Evolutionary conservation across 2,888 invertebrate genomes (phyloP), one percentile per base, ranked within the genome.

Genomic region (Caradrina kadenii): DNA sequence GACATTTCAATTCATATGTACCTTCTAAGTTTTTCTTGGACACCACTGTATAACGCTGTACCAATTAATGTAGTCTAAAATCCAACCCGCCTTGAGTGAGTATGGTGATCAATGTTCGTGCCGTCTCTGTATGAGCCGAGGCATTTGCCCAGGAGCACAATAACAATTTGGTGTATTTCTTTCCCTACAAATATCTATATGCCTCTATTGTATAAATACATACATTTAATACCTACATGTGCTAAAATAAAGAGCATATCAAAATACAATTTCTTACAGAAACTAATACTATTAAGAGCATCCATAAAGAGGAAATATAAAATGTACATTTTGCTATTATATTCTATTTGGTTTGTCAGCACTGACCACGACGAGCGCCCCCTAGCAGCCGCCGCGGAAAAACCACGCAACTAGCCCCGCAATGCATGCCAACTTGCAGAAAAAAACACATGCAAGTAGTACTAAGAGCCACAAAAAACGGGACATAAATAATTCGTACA

Each of bases 251-350:
- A 31, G 1, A 48, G 1, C 7, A 22, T 22, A 55, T 53, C n/a
- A 52, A 26, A n/a, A 63, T 52, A 19, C 35, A 21, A 21, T 71
- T 52, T 13, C 6, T 52, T 45, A 22, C 10, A 13, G 58, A 63
- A 54, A 53, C 21, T 52, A 49, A 48, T 62, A 49, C 64, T 69
- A 76, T 81, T 83, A 84, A 82, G 26, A 3, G 72, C 72, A 79
- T 80, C 11, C 17, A 45, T 17, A 45, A 45, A 45, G 45, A 17
- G 6, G 78, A 79, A 72, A 78, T 79, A 73, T 67, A 82, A 84
- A 88, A 85, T 84, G 81, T 86, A 85, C 74, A 79, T 84, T 81
- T 81, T 76, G 62, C 76, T 71, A 84, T 87, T 84, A 87, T 81
- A 85, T 83, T 86, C 73, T 85, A 81, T 88, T 88, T 86, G 79